A percentile compares a stretch with the other conserved stretches of the same genome.
Evolutionary conservation across 1,140 invertebrate genomes (phyloP).

Genomic region (Metaphire vulgaris): DNA sequence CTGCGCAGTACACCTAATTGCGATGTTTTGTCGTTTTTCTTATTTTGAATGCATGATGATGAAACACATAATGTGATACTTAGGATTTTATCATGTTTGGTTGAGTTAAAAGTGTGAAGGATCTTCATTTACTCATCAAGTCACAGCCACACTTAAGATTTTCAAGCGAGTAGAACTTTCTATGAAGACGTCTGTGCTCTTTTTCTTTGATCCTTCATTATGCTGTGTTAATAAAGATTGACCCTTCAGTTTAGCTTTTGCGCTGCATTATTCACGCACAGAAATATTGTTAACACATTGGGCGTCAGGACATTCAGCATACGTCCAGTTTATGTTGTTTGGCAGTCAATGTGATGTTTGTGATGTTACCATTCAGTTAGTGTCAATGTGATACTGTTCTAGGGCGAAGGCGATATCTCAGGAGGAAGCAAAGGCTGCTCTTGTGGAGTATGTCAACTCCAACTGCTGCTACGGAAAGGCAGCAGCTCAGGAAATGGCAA

Average conservation of each 20-base stretch:
- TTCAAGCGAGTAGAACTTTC: no score
- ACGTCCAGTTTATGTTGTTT: no score
- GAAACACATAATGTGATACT: background rate
- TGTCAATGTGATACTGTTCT: background rate
- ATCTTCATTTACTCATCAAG: background rate
- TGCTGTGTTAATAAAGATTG: background rate
- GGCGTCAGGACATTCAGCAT: no score
- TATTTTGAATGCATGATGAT: background rate
- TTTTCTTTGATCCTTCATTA: no score
- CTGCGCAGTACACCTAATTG: no score
- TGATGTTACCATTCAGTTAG: background rate
- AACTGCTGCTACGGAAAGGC: conserved; percentile 54
- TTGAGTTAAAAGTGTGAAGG: background rate
- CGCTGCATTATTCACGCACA: background rate
- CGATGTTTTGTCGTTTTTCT: background rate
- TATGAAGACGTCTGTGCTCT: no score
- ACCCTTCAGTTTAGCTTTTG: background rate
- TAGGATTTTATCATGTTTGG: background rate
- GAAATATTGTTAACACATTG: background rate
- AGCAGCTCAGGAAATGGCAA: conserved; percentile 52
- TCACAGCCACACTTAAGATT: no score
- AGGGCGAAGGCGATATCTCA: conserved; percentile 31
- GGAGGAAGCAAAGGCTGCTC: conserved; percentile 48
- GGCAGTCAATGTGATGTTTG: background rate
- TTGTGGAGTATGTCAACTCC: conserved; percentile 47